Evolutionary conservation across 2,797 vertebrate species (phyloP), one percentile per base, ranked within the genome.

Genomic region (Pipistrellus pipistrellus): DNA sequence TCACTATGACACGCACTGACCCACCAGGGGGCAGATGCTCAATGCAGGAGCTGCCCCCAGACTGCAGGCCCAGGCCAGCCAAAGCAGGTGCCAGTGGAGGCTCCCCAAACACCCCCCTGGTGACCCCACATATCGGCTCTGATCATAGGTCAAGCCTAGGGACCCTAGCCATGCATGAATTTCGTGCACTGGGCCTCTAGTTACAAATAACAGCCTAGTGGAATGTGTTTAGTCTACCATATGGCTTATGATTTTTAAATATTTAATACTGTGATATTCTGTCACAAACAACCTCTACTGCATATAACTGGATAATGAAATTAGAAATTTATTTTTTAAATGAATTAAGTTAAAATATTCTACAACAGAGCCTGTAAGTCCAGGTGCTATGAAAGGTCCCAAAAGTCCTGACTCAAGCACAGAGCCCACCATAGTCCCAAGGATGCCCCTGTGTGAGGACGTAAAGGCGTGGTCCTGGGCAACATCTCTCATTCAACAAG

Each of bases 311-410:
- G 21, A 86, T 81, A 81, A 51, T 23, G 5, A 4, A 83, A 53
- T 10, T 84, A 62, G 55, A 77, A 92, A 86, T 41, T 41, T 7
- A 41, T 41, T 68, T 87, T 25, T 53, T 48, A 68, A 92, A 71
- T 8, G 23, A 71, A 62, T 46, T 62, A 73, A 92, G 62, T 53
- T 85, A 55, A 91, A 71, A 48, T 69, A 48, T 21, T 93, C 75
- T 51, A 76, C 12, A 92, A 88, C 59, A 66, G 13, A 80, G 5
- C 11, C 8, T 64, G 25, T 66, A 81, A 81, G 55, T 66, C 25
- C 66, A 92, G 91, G 75, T 38, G 1, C 4, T 80, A 41, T 21
- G n/a, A 44, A 94, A 69, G 25, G 15, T 17, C 14, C 10, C 20
- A 35, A 38, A 68, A 62, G 5, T 72, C 23, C 68, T 21, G 14